Evolutionary conservation across 2,113 vertebrate genomes (phyloP), one percentile per base, ranked within the genome.

Genomic region (Entelurus aequoreus): DNA sequence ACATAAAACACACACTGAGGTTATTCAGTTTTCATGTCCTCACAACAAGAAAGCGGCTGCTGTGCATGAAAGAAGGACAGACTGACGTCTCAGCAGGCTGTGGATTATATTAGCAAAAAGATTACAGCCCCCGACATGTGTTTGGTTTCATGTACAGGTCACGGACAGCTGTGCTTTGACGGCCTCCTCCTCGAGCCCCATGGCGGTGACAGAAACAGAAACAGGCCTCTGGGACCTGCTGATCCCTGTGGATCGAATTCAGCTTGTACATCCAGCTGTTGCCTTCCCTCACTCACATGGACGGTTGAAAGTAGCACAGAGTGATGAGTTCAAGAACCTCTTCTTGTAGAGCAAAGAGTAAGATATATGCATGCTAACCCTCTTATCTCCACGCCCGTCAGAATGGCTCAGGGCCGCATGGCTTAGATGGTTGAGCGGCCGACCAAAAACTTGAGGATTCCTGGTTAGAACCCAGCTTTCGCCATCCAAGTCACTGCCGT

Each of bases 251-350:
- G 85, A 79, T 86, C 73, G 35, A 67, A 69, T 85, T 87, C 83
- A 68, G 71, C 53, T 75, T 82, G 74, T 50, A 71, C 65, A 73
- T 79, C 82, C 88, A 89, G 88, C 88, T 89, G 87, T 88, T 88
- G 77, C 72, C 69, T 85, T 88, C 78, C 82, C 79, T 88, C 86
- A 87, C 60, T 68, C 59, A 35, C 63, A 42, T 28, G 4, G 65
- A 38, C 49, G 46, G 63, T 1, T 37, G 61, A 66, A 73, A 65
- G 57, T 65, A 63, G 48, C 53, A 4, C 14, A 54, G 21, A 40
- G 21, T 2, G 49, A n/a, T 16, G 14, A 36, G 54, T 15, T 56
- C 35, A 13, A 48, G n/a, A 63, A 74, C 61, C 47, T 64, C 55
- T 72, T 66, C 48, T 16, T 53, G 13, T 19, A 19, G 7, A 59